Percentiles rank a stretch among this genome's conserved stretches.
Conservation (phyloP, 2,797 vertebrate genomes). For the Basileuterus tristriatus region DNA sequence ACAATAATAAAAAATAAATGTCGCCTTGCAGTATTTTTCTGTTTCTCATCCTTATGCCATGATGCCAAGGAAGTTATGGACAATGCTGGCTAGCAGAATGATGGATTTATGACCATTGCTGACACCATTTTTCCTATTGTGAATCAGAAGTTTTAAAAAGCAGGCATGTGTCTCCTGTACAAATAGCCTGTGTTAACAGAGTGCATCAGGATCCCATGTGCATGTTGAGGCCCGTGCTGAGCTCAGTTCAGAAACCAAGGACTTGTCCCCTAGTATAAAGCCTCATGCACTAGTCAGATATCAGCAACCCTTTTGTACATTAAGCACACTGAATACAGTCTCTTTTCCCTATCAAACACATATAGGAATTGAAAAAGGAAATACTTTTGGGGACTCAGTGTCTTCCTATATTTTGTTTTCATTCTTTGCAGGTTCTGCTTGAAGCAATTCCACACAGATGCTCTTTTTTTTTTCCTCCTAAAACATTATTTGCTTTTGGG, state of each 20-base stretch:
- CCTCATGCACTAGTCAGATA: accelerated
- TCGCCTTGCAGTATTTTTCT: not conserved
- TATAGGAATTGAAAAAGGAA: not conserved
- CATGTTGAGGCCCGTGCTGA: not conserved
- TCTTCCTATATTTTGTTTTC: not conserved
- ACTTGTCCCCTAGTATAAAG: not conserved
- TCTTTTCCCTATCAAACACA: not conserved
- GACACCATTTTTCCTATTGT: not conserved
- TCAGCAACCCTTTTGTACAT: not conserved
- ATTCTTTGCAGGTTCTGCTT: not conserved
- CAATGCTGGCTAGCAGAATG: not conserved
- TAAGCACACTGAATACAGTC: not conserved
- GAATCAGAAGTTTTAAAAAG: constrained; percentile 24
- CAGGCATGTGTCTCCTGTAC: not conserved
- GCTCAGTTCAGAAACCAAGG: not conserved
- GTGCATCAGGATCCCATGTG: not conserved
- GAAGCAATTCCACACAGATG: not conserved
- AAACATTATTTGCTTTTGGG: not conserved
- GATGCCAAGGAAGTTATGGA: not conserved
- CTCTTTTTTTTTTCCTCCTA: not conserved
- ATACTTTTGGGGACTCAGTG: not conserved
- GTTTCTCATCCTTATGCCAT: not conserved
- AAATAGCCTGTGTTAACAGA: not conserved
- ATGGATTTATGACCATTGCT: constrained; percentile 18
- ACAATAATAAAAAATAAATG: not conserved